Evolutionary conservation across 2,113 vertebrate species (phyloP).

Genomic region (Ceyx cyanopectus): DNA sequence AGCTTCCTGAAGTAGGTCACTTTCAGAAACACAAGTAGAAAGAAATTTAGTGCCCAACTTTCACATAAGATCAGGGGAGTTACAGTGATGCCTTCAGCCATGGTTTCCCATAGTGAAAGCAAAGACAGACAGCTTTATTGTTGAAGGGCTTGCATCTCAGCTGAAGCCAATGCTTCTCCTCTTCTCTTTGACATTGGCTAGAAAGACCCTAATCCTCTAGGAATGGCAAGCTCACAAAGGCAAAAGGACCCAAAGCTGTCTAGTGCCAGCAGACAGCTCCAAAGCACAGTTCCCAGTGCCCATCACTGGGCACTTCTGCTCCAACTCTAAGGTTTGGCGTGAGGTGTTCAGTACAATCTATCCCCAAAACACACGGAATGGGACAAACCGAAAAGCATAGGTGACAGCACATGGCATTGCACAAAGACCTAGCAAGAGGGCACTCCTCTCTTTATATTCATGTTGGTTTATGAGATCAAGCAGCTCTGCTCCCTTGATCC

Average conservation of each 20-base stretch:
- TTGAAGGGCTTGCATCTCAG: not conserved
- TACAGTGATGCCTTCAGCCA: not conserved
- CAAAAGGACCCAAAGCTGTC: not conserved
- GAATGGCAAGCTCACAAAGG: not conserved
- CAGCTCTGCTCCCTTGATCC: not conserved
- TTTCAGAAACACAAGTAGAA: too few relatives aligned
- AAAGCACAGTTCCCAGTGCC: not conserved
- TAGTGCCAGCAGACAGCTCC: not conserved
- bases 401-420: not conserved
- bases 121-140: not conserved
- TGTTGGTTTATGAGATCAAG: not conserved
- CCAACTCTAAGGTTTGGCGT: not conserved
- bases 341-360: not conserved
- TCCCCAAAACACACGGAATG: accelerated
- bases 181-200: not conserved
- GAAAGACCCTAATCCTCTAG: not conserved
- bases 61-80: too few relatives aligned
- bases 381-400: not conserved
- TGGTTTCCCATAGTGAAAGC: not conserved
- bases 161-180: not conserved
- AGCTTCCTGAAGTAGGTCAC: too few relatives aligned
- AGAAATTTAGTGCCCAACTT: too few relatives aligned
- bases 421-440: not conserved
- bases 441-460: not conserved
- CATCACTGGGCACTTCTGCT: not conserved